These are phyloP conservation scores for Asobara japonica DNA, from an alignment of 1,140 invertebrate genomes.

Conservation along the genomic window DNA sequence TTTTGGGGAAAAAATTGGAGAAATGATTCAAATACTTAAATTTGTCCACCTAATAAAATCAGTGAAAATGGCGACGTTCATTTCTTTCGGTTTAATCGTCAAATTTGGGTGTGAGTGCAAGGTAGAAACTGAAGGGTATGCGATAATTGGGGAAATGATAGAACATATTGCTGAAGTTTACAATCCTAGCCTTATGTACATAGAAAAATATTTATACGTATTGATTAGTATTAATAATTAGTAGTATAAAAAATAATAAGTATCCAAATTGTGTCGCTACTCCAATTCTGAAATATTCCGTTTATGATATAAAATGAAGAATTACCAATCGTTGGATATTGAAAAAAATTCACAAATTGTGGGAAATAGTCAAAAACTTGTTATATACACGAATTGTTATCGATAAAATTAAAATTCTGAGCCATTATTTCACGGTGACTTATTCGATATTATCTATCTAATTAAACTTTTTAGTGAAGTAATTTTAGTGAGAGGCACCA, in stretches of 20 bases:
- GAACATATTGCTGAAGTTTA: neutral
- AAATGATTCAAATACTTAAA: no score
- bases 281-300: neutral
- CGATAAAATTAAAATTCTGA: neutral
- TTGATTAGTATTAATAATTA: neutral
- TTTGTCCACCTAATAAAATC: no score
- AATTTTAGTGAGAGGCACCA: conserved; percentile 50
- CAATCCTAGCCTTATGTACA: neutral
- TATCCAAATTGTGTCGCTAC: neutral
- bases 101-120: no score
- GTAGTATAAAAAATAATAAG: neutral
- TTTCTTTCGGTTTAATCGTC: no score
- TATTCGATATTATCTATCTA: neutral
- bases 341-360: neutral
- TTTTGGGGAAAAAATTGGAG: no score
- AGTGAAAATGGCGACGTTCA: no score
- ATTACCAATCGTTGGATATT: neutral
- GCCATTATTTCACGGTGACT: neutral
- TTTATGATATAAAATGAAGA: neutral
- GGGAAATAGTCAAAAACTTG: neutral
- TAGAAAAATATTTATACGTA: neutral
- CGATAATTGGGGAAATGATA: no score
- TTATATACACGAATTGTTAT: neutral
- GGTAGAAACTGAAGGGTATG: no score
- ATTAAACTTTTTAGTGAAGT: conserved; percentile 40